These are phyloP conservation scores for Heliothis virescens DNA, from an alignment of 1,140 invertebrate species.

Conservation along the genomic window DNA sequence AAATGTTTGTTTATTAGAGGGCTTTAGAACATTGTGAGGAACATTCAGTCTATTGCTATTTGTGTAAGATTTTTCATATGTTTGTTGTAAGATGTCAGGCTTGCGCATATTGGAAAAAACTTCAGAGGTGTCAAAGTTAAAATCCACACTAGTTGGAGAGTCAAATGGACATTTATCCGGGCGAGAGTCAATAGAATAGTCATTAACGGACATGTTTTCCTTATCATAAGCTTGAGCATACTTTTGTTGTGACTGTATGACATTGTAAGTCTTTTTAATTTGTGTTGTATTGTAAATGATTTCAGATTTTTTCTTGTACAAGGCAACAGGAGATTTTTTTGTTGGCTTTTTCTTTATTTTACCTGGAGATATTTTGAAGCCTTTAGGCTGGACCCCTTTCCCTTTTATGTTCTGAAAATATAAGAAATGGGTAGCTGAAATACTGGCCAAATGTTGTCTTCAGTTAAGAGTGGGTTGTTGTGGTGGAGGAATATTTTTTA, in stretches of 20 bases:
- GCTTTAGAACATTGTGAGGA: conserved; percentile 70
- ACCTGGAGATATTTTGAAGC: conserved; percentile 74
- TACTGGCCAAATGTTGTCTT: too few relatives aligned
- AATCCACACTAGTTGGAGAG: conserved; percentile 66
- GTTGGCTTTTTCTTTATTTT: conserved; percentile 75
- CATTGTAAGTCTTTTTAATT: conserved; percentile 66
- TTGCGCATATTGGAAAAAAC: conserved; percentile 73
- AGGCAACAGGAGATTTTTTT: conserved; percentile 74
- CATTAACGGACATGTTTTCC: conserved; percentile 66
- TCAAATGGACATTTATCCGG: conserved; percentile 76
- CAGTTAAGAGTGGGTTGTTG: too few relatives aligned
- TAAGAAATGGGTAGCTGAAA: conserved; percentile 9
- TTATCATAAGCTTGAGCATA: conserved; percentile 61
- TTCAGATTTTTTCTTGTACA: conserved; percentile 75
- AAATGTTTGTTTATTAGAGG: conserved; percentile 70
- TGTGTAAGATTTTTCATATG: conserved; percentile 71
- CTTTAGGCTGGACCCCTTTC: conserved; percentile 65
- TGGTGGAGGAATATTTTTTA: too few relatives aligned
- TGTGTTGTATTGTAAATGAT: conserved; percentile 70
- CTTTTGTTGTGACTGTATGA: conserved; percentile 69
- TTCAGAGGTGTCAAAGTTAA: conserved; percentile 77
- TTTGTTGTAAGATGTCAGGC: conserved; percentile 65
- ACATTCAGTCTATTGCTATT: conserved; percentile 53
- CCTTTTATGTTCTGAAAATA: conserved; percentile 71
- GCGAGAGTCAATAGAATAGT: conserved; percentile 62